Evolutionary conservation across 2,113 vertebrate genomes (phyloP).

Genomic region (Microcebus murinus): DNA sequence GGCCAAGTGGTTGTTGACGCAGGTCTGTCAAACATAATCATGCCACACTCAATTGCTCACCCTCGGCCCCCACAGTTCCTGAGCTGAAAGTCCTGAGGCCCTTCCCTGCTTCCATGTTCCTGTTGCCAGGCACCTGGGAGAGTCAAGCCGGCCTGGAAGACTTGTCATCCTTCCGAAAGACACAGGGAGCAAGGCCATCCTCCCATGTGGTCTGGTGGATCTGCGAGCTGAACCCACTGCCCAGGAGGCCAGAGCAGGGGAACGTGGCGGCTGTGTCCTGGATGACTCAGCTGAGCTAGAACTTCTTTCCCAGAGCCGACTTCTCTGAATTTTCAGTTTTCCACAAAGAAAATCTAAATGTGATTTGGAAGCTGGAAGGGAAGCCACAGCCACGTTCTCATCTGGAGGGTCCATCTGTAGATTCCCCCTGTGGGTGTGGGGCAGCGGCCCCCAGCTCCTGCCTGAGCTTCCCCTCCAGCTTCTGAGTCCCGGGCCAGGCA

Average conservation of each 20-base stretch:
- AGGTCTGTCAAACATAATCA: fast-evolving
- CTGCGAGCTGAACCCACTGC: fast-evolving
- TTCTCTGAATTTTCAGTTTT: neutral
- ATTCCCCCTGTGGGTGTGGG: neutral
- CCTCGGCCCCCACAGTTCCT: neutral
- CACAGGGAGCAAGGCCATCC: neutral
- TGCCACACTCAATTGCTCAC: too few relatives aligned
- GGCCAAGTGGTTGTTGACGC: too few relatives aligned
- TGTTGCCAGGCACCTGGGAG: neutral
- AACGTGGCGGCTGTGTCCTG: neutral
- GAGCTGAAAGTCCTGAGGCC: neutral
- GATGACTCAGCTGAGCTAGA: too few relatives aligned
- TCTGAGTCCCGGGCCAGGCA: neutral
- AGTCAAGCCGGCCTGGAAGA: neutral
- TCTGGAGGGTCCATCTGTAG: too few relatives aligned
- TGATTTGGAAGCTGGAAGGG: neutral
- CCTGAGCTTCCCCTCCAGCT: neutral
- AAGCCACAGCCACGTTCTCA: too few relatives aligned
- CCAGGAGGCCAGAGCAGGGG: too few relatives aligned
- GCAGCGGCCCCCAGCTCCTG: neutral
- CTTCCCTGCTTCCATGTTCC: too few relatives aligned
- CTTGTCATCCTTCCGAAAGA: neutral
- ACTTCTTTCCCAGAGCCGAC: neutral
- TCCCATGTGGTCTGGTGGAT: neutral
- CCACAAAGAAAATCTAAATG: too few relatives aligned